phyloP scores from a whole-genome alignment of 2,113 vertebrate species.

The Corythoichthys intestinalis region DNA sequence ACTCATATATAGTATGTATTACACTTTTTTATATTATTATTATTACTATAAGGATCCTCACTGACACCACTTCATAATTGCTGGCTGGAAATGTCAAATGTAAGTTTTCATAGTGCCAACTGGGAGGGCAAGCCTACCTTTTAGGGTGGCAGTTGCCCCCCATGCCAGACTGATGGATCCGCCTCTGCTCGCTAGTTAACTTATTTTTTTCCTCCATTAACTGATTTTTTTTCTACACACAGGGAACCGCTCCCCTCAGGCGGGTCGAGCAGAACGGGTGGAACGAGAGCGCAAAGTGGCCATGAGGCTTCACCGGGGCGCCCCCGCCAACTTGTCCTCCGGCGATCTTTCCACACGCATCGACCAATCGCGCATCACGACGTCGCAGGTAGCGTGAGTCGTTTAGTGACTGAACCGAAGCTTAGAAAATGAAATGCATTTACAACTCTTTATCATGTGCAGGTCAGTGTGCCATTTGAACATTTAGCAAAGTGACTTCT shows the following conservation, averaged over 20 bases:
- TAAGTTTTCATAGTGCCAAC: no score
- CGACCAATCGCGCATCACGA: slow-evolving; percentile 85
- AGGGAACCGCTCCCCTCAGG: slow-evolving; percentile 96
- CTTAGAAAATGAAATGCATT: neutral
- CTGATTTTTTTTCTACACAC: slow-evolving; percentile 3
- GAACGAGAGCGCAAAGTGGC: slow-evolving; percentile 97
- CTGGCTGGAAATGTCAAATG: no score
- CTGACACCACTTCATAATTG: no score
- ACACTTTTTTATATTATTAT: no score
- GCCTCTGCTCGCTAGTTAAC: no score
- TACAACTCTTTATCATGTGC: slow-evolving; percentile 17
- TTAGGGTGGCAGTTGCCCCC: no score
- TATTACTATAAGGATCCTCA: no score
- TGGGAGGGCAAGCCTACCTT: no score
- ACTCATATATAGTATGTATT: no score
- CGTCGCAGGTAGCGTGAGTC: slow-evolving; percentile 81
- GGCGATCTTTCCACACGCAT: slow-evolving; percentile 88
- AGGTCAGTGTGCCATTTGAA: slow-evolving; percentile 99
- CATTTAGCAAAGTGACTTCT: slow-evolving; percentile 92
- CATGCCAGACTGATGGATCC: no score
- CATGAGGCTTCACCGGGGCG: slow-evolving; percentile 93
- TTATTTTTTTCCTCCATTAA: neutral
- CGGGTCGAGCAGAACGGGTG: slow-evolving; percentile 83
- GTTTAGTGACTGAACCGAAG: neutral
- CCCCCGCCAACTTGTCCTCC: slow-evolving; percentile 91